A percentile compares a stretch with the other conserved stretches of the same genome.
Evolutionary conservation across 2,113 vertebrate genomes (phyloP).

Genomic region (Tinamus guttatus): DNA sequence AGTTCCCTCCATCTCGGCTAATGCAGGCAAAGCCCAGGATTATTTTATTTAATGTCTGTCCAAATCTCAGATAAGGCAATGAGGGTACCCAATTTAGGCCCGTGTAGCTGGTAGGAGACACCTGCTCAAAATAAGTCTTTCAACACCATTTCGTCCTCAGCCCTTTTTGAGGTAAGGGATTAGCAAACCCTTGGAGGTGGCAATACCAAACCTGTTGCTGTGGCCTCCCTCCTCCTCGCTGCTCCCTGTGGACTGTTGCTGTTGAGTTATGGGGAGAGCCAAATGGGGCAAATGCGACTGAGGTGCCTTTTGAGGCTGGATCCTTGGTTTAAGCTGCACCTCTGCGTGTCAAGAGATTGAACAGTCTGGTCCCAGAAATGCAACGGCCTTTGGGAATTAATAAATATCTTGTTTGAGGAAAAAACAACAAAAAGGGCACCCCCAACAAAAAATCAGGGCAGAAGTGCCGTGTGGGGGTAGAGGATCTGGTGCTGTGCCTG

Average conservation of each 20-base stretch:
- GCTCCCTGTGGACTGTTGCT: rapidly evolving
- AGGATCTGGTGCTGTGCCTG: rapidly evolving
- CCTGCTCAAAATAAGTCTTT: background rate
- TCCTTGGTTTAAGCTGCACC: background rate
- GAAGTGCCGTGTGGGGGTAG: background rate
- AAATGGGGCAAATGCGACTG: background rate
- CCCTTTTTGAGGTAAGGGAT: background rate
- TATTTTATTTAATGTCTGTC: background rate
- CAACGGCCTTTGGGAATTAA: background rate
- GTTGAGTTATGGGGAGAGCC: background rate
- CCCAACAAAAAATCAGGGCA: no score
- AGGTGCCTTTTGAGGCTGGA: no score
- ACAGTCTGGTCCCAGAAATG: no score
- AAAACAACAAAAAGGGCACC: background rate
- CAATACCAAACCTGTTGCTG: rapidly evolving
- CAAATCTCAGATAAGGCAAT: background rate
- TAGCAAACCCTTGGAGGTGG: background rate
- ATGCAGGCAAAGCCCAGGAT: background rate
- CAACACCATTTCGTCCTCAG: background rate
- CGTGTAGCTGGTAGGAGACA: background rate
- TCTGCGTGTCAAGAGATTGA: background rate
- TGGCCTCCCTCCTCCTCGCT: background rate
- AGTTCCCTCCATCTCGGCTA: background rate
- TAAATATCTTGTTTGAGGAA: background rate
- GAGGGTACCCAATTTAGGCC: background rate